These are phyloP conservation scores for Pipra filicauda DNA, from an alignment of 2,113 vertebrate genomes.

Conservation along the genomic window DNA sequence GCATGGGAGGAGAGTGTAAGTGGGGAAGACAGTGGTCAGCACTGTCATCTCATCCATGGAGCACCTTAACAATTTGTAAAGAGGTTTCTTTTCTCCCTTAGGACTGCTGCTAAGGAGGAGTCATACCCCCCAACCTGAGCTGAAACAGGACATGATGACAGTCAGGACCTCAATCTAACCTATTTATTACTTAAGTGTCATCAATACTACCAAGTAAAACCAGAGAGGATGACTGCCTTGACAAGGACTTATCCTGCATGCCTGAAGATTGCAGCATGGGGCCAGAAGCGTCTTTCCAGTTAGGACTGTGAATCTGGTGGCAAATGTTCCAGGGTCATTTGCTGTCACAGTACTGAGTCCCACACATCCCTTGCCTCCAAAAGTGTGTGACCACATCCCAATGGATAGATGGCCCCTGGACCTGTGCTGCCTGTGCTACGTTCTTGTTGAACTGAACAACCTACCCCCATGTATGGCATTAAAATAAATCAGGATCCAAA, in stretches of 20 bases:
- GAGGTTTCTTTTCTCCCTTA: background rate
- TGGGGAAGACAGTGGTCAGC: background rate
- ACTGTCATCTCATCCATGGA: background rate
- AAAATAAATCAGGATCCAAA: background rate
- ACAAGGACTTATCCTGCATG: background rate
- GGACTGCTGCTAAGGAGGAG: background rate
- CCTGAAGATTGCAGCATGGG: background rate
- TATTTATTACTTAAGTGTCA: background rate
- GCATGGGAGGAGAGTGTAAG: rapidly evolving
- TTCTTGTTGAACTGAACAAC: background rate
- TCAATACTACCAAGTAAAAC: background rate
- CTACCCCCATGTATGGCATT: background rate
- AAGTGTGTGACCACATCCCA: background rate
- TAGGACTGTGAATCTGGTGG: background rate
- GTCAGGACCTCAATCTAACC: background rate
- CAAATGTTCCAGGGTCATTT: background rate
- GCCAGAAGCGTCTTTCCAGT: background rate
- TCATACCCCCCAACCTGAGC: background rate
- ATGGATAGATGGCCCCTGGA: background rate
- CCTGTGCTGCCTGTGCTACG: background rate
- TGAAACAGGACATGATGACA: background rate
- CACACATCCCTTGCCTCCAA: background rate
- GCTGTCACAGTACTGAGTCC: background rate
- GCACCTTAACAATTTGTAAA: background rate
- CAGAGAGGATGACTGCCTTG: background rate